Base-by-base conservation (phyloP, 2,888 invertebrate species). In the Agonopterix heracliana region DNA sequence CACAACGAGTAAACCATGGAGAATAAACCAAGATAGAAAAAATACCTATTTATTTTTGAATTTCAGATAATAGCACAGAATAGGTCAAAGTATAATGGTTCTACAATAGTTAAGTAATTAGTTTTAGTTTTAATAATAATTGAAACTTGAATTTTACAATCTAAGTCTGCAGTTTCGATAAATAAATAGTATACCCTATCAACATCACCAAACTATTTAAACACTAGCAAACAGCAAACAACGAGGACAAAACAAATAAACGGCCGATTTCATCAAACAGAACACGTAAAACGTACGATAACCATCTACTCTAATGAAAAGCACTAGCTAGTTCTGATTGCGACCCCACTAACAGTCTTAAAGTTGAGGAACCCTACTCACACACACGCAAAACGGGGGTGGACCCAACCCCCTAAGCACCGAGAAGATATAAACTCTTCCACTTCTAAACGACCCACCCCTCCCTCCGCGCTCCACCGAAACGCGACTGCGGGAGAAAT, bases 301-400 rank as follows among this genome's bases (percentile, higher is more conserved):
- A 81, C 84, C 79, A 80, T 83, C 80, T 76, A 71, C 69, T 75
- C 81, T 84, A 86, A 87, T 87, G 86, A 86, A 84, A 84, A 83
- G 79, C 80, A 72, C 74, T 75, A 70, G 70, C 69, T 67, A 72
- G 69, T 75, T 76, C 78, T 84, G 85, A 86, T 86, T 86, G 84
- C 85, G 82, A 79, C 79, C 84, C 80, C 80, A 71, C 74, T 81
- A 83, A 83, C 84, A 82, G 83, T 88, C 86, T 88, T 84, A 81
- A 83, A 82, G 79, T 81, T 83, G 69, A 72, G 78, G 63, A 70
- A 61, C 72, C 71, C 70, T 65, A 26, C 26, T 26, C 80, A 62
- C 82, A 81, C 80, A 78, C 68, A 72, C 61, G 66, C 53, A 57
- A 46, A 53, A 60, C 61, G 43, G 13, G 12, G 9, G 9, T 12